A percentile compares a stretch with the other conserved stretches of the same genome.
phyloP scores from a whole-genome alignment of 2,113 vertebrate genomes.

The Rhabdornis inornatus region DNA sequence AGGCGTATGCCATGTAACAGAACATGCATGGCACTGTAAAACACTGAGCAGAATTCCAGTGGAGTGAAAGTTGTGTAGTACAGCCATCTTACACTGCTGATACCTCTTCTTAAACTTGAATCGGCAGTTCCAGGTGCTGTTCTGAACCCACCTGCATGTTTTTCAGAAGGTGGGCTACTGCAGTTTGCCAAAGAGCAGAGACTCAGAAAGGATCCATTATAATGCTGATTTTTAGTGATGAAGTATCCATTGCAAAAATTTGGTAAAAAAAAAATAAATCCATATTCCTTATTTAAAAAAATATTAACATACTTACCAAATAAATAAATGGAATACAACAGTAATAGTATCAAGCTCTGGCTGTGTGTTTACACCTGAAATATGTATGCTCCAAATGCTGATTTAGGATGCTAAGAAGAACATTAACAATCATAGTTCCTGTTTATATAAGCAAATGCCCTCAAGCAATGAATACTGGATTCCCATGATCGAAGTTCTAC shows the following conservation, averaged over 20 bases:
- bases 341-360: background rate
- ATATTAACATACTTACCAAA: slow-evolving; percentile 16
- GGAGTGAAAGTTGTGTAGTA: background rate
- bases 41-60: background rate
- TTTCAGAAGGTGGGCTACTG: background rate
- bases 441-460: background rate
- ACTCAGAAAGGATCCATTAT: background rate
- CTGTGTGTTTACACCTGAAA: background rate
- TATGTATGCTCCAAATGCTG: background rate
- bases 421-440: background rate
- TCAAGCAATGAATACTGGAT: background rate
- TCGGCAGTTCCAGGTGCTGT: background rate
- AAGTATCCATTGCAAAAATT: background rate
- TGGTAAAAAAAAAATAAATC: background rate
- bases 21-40: slow-evolving; percentile 8
- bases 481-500: background rate
- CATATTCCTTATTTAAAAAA: background rate
- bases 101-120: background rate
- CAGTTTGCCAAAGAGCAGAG: background rate
- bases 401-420: background rate
- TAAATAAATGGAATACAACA: background rate
- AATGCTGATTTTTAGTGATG: background rate
- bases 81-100: background rate
- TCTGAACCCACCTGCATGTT: background rate
- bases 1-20: background rate